Evolutionary conservation across 1,140 invertebrate genomes (phyloP).

Genomic region (Leptinotarsa undecemlineata): DNA sequence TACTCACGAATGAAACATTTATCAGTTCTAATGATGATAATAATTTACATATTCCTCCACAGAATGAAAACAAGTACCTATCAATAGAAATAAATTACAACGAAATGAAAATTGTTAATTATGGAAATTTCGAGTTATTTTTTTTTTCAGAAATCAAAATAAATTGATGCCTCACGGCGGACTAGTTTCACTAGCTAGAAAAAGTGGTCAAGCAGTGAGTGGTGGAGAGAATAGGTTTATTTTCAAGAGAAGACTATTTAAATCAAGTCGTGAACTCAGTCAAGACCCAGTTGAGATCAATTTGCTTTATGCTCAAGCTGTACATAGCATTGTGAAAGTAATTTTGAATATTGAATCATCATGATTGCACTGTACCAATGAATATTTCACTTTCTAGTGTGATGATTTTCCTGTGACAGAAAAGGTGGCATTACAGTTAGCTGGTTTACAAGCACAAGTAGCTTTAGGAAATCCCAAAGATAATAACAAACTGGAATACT

Average conservation of each 20-base stretch:
- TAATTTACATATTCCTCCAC: too few species aligned
- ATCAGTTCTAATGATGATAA: too few species aligned
- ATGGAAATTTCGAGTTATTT: neutral
- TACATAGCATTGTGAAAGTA: constrained; percentile 92
- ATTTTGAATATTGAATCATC: constrained; percentile 47
- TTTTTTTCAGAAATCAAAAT: constrained; percentile 63
- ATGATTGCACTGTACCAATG: constrained; percentile 21
- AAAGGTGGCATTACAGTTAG: constrained; percentile 90
- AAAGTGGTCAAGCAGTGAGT: constrained; percentile 65
- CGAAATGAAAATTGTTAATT: neutral
- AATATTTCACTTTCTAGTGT: constrained; percentile 62
- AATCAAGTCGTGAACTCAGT: constrained; percentile 85
- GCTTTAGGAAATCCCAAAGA: constrained; percentile 84
- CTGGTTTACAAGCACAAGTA: constrained; percentile 92
- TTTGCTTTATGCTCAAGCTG: constrained; percentile 92
- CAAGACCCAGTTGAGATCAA: constrained; percentile 96
- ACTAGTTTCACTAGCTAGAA: constrained; percentile 61
- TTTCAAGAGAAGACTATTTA: constrained; percentile 89
- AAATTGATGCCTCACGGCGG: constrained; percentile 62
- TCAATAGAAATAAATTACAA: too few species aligned
- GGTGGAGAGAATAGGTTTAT: constrained; percentile 91
- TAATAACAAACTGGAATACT: constrained; percentile 70
- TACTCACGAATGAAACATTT: too few species aligned
- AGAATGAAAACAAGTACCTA: too few species aligned
- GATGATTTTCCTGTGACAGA: constrained; percentile 95